phyloP scores from a whole-genome alignment of 2,888 invertebrate genomes.

The Tetheella fluctuosa region DNA sequence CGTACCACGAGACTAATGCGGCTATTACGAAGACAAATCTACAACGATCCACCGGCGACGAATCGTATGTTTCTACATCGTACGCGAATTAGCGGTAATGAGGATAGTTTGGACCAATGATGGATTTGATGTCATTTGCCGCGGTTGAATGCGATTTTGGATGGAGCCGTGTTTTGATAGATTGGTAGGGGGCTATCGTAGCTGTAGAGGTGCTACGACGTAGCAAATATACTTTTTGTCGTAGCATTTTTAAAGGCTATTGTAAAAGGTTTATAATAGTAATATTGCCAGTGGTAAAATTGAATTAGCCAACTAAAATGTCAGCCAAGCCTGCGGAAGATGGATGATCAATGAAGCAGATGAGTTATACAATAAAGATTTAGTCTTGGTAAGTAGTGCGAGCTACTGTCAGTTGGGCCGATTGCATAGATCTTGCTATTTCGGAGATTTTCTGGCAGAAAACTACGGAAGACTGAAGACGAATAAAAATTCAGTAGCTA shows the following conservation, averaged over 20 bases:
- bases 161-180: neutral
- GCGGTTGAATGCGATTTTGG: constrained; percentile 6
- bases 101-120: constrained; percentile 29
- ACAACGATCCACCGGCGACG: constrained; percentile 33
- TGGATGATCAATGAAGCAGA: too few species aligned
- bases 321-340: too few species aligned
- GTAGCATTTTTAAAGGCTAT: neutral
- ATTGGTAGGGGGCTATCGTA: neutral
- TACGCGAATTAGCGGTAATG: constrained; percentile 41
- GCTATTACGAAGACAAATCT: constrained; percentile 51
- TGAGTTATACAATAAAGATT: too few species aligned
- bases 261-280: too few species aligned
- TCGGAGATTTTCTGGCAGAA: too few species aligned
- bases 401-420: too few species aligned
- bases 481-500: too few species aligned
- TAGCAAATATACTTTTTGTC: neutral
- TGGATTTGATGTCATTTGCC: constrained; percentile 13
- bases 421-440: too few species aligned
- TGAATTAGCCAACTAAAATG: too few species aligned
- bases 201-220: neutral
- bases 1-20: constrained; percentile 39
- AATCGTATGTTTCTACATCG: constrained; percentile 43
- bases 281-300: too few species aligned
- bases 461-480: too few species aligned
- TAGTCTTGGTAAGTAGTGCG: too few species aligned